These are phyloP conservation scores for Phalloptychus januarius DNA, from an alignment of 2,797 vertebrate species.

Conservation along the genomic window DNA sequence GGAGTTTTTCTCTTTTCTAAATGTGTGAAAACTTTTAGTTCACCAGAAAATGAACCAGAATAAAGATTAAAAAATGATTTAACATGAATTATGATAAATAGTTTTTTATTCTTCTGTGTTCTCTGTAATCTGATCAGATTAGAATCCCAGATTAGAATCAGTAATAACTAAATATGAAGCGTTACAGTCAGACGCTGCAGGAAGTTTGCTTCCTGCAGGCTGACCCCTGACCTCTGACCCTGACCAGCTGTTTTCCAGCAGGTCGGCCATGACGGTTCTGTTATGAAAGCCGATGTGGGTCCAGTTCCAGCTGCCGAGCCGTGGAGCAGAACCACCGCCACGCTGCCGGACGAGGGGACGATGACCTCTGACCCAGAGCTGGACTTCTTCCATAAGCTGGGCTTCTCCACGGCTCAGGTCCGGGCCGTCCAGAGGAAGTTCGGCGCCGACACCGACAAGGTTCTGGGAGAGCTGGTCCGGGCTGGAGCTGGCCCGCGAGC, in stretches of 20 bases:
- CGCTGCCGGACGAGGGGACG: constrained; percentile 46
- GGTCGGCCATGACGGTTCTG: constrained; percentile 18
- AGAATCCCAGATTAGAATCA: too few species aligned
- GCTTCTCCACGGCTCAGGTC: constrained; percentile 91
- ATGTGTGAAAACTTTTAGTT: neutral
- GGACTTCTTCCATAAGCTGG: constrained; percentile 95
- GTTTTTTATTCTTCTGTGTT: neutral
- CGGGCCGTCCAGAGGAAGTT: constrained; percentile 86
- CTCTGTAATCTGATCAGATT: too few species aligned
- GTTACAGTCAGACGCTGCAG: neutral
- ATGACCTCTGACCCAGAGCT: constrained; percentile 64
- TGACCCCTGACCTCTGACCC: neutral
- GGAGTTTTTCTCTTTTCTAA: neutral
- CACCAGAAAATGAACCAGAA: neutral
- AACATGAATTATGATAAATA: neutral
- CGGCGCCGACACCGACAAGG: constrained; percentile 88
- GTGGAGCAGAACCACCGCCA: constrained; percentile 27
- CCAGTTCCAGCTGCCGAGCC: constrained; percentile 25
- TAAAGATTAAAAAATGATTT: neutral
- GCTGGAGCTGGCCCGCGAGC: constrained; percentile 51
- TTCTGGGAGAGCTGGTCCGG: constrained; percentile 90
- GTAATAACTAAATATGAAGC: too few species aligned
- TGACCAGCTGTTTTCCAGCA: constrained; percentile 11
- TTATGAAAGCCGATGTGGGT: constrained; percentile 53
- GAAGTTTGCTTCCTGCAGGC: neutral